Evolutionary conservation across 37 sponge, comb jelly and placozoan species (phyloP).

Genomic region (Beroe ovata): DNA sequence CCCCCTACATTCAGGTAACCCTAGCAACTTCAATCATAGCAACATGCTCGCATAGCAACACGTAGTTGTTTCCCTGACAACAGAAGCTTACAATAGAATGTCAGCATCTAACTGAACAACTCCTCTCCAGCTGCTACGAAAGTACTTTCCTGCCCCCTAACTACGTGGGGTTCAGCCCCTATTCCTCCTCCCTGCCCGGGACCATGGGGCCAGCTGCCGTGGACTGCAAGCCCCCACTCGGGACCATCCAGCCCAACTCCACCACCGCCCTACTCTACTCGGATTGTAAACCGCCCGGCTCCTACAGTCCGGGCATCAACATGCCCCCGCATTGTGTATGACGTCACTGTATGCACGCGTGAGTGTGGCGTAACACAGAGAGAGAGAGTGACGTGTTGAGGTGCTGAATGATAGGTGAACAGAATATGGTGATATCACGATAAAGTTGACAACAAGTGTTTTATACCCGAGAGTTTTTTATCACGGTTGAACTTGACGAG

Average conservation of each 20-base stretch:
- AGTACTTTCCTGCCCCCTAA: conserved; percentile 60
- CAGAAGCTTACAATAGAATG: too few species aligned
- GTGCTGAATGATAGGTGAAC: too few species aligned
- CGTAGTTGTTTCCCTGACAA: too few species aligned
- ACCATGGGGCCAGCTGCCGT: conserved; percentile 9
- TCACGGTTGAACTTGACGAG: too few species aligned
- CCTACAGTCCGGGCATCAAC: conserved; percentile 1
- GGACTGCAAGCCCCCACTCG: conserved; percentile 31
- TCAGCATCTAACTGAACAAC: too few species aligned
- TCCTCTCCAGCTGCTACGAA: conserved; percentile 48
- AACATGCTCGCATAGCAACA: too few species aligned
- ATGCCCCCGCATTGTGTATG: conserved; percentile 27
- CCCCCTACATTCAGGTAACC: background rate
- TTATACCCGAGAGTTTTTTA: too few species aligned
- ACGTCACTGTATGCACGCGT: background rate
- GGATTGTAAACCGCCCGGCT: conserved; percentile 26
- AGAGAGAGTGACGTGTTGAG: too few species aligned
- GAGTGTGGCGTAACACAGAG: too few species aligned
- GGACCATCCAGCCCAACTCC: background rate
- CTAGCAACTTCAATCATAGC: background rate
- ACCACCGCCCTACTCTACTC: conserved; percentile 39
- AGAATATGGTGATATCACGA: too few species aligned
- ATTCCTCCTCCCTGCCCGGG: conserved; percentile 33
- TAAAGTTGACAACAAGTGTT: too few species aligned
- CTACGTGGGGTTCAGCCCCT: conserved; percentile 55